These are phyloP conservation scores for Hucho hucho DNA, from an alignment of 2,113 vertebrate species.

Conservation along the genomic window DNA sequence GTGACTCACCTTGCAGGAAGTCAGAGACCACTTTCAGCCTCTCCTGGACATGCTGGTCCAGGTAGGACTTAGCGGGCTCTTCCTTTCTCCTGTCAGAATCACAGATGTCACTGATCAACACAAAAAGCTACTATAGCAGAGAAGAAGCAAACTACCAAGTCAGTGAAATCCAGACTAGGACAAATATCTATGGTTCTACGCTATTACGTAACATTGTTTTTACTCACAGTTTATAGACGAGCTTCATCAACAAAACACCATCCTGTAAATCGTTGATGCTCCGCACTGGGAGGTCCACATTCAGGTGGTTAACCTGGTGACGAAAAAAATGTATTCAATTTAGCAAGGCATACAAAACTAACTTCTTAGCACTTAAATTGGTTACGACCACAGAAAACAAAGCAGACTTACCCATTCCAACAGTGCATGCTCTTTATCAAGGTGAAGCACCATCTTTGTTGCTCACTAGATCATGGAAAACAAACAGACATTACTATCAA, in stretches of 20 bases:
- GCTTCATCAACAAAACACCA: constrained; percentile 73
- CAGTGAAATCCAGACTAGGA: neutral
- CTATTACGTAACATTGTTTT: neutral
- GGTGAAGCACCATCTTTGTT: constrained; percentile 68
- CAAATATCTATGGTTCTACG: too few relatives aligned
- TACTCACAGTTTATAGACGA: constrained; percentile 84
- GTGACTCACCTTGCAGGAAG: constrained; percentile 83
- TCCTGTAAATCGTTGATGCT: constrained; percentile 75
- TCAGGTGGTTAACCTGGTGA: constrained; percentile 79
- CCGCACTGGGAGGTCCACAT: constrained; percentile 59
- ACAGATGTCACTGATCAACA: neutral
- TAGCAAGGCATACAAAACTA: neutral
- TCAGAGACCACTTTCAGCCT: constrained; percentile 69
- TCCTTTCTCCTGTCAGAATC: constrained; percentile 67
- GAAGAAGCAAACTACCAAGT: neutral
- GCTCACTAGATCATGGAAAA: neutral
- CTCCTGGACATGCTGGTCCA: constrained; percentile 62
- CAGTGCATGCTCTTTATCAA: constrained; percentile 61
- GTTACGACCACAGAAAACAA: neutral
- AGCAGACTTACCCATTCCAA: constrained; percentile 73
- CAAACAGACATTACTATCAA: neutral
- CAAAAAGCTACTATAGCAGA: neutral
- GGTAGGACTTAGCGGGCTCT: constrained; percentile 15
- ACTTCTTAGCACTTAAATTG: neutral
- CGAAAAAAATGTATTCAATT: neutral